Evolutionary conservation across 2,888 invertebrate species (phyloP).

Genomic region (Plebejus melissa): DNA sequence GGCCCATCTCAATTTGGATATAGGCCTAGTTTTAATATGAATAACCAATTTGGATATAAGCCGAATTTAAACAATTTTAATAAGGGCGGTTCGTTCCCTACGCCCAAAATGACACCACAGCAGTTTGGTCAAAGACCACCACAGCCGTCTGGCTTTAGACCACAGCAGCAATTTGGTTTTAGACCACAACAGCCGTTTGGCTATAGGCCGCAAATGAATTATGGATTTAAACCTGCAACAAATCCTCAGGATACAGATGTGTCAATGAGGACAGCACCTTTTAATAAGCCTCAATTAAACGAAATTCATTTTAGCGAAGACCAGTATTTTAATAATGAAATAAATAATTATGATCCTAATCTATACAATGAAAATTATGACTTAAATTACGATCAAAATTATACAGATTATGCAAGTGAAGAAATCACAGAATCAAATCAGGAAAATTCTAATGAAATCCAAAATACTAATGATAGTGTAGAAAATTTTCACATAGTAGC

Average conservation of each 20-base stretch:
- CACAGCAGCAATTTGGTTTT: constrained; percentile 17
- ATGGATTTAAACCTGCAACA: constrained; percentile 28
- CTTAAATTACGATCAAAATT: too few species aligned
- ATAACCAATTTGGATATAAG: constrained; percentile 21
- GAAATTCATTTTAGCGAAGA: constrained; percentile 16
- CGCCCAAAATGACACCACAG: constrained; percentile 6
- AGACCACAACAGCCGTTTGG: neutral
- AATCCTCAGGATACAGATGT: constrained; percentile 17
- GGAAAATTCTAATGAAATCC: too few species aligned
- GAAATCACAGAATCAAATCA: too few species aligned
- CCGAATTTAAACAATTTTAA: neutral
- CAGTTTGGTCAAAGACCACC: constrained; percentile 11
- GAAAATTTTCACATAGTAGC: constrained; percentile 18
- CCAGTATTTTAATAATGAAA: neutral
- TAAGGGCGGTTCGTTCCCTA: constrained; percentile 15
- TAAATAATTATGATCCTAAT: too few species aligned
- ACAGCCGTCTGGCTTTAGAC: constrained; percentile 12
- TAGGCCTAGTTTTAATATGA: constrained; percentile 20
- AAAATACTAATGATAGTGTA: too few species aligned
- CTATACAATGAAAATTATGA: too few species aligned
- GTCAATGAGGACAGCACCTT: constrained; percentile 26
- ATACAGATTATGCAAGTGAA: too few species aligned
- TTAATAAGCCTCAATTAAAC: constrained; percentile 3
- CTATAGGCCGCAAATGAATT: too few species aligned
- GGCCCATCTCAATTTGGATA: constrained; percentile 15